A percentile compares a stretch with the other conserved stretches of the same genome.
These are phyloP conservation scores for Tachina lurida DNA, from an alignment of 2,888 invertebrate species.

Conservation along the genomic window DNA sequence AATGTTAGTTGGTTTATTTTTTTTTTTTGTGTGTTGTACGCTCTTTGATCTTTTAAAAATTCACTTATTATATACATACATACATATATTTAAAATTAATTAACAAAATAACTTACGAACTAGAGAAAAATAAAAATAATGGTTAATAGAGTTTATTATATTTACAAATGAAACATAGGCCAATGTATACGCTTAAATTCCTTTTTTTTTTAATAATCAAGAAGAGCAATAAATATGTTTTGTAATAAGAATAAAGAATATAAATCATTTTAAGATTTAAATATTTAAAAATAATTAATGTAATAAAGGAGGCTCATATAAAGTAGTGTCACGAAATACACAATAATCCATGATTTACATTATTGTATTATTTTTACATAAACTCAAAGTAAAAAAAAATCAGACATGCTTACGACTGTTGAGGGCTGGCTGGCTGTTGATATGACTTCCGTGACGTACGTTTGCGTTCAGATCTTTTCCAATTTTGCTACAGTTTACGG, in stretches of 20 bases:
- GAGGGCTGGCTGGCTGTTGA: neutral
- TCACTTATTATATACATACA: conserved; percentile 65
- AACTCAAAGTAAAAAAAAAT: conserved; percentile 55
- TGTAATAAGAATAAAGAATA: neutral
- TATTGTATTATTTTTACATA: conserved; percentile 16
- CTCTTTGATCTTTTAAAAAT: conserved; percentile 57
- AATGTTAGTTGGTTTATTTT: conserved; percentile 3
- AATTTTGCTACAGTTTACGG: neutral
- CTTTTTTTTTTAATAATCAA: neutral
- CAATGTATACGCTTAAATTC: conserved; percentile 50
- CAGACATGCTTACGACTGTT: conserved; percentile 67
- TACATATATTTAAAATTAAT: conserved; percentile 65
- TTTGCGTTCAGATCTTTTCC: neutral
- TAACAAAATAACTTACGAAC: conserved; percentile 66
- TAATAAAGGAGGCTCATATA: conserved; percentile 9
- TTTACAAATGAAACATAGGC: conserved; percentile 50
- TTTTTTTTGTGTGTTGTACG: conserved; percentile 2
- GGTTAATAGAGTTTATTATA: conserved; percentile 18
- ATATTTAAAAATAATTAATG: neutral
- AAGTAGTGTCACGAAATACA: neutral
- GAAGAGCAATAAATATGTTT: neutral
- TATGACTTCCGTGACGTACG: neutral
- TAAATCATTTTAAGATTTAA: conserved; percentile 18
- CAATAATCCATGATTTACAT: conserved; percentile 1
- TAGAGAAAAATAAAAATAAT: conserved; percentile 26